Base-by-base conservation (phyloP, 2,797 vertebrate genomes). In the Xiphophorus birchmanni region DNA sequence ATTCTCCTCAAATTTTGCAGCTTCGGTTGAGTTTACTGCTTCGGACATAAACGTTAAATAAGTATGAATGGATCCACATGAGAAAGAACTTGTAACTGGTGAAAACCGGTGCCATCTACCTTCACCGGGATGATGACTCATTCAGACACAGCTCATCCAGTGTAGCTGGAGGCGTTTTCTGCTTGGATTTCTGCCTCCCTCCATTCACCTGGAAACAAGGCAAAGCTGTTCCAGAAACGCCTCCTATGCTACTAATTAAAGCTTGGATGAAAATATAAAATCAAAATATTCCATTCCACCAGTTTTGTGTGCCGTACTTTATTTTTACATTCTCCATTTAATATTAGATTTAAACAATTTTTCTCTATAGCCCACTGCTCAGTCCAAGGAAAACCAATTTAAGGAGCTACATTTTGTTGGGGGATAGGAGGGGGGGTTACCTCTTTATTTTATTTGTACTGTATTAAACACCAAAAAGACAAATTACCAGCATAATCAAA, bases 391-490 rank as follows among this genome's bases (percentile, higher is more conserved):
- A n/a, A 32, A 37, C 45, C 65, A 75, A 81, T 80, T 32, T 32
- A 87, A 44, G 23, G 73, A 42, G 32, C 40, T 40, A 21, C 48
- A 26, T 73, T 21, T 69, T 40, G 1, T 69, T 69, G 18, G 4
- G 4, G 35, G 32, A 3, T 58, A 58, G 0, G 1, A n/a, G n/a
- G 18, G 3, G 32, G 60, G 73, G 48, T 44, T 35, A 6, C 0
- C 80, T 73, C 0, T n/a, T 50, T 77, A 18, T 79, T 80, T 76
- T 32, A 58, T 78, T 76, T 80, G 42, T 1, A 0, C 32, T 37
- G 42, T 26, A 32, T 74, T 74, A 81, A 78, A 82, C 54, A 58
- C 12, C 13, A 71, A 56, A 65, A 76, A n/a, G 32, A 85, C 8
- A 78, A 83, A 79, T 76, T 4, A 78, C 54, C 29, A 73, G 54